A percentile compares a stretch with the other conserved stretches of the same genome.
Evolutionary conservation across 2,888 invertebrate species (phyloP).

Genomic region (Helicoverpa assulta): DNA sequence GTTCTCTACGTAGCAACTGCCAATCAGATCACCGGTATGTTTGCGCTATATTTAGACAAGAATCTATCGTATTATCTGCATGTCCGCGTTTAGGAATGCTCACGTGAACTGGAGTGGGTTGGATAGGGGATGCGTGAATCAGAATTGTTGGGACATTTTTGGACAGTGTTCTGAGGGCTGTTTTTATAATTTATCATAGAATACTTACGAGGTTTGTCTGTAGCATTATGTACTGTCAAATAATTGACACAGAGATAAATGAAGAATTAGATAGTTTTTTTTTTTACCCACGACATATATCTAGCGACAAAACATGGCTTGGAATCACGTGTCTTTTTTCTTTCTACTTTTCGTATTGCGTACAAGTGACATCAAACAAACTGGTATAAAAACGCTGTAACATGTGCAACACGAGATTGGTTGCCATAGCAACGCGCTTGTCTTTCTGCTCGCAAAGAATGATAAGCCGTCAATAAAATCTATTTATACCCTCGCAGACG

Average conservation of each 20-base stretch:
- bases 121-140: conserved; percentile 10
- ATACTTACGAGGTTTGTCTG: too few relatives aligned
- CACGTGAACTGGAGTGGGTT: conserved; percentile 24
- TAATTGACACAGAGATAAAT: too few relatives aligned
- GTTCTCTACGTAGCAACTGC: conserved; percentile 62
- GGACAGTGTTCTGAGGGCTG: not conserved
- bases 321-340: too few relatives aligned
- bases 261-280: too few relatives aligned
- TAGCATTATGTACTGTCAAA: too few relatives aligned
- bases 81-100: conserved; percentile 45
- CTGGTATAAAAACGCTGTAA: too few relatives aligned
- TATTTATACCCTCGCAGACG: conserved; percentile 38
- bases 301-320: too few relatives aligned
- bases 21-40: conserved; percentile 63
- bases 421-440: conserved; percentile 44
- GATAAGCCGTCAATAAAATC: conserved; percentile 39
- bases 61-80: conserved; percentile 54
- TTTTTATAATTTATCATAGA: not conserved
- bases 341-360: too few relatives aligned
- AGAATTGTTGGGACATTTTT: not conserved
- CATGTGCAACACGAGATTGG: conserved; percentile 18
- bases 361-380: too few relatives aligned
- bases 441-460: conserved; percentile 31
- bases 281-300: too few relatives aligned
- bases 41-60: conserved; percentile 68